Percentiles rank a stretch among this genome's conserved stretches.
Conservation (phyloP, 2,888 invertebrate genomes). For the Apotomis turbidana region DNA sequence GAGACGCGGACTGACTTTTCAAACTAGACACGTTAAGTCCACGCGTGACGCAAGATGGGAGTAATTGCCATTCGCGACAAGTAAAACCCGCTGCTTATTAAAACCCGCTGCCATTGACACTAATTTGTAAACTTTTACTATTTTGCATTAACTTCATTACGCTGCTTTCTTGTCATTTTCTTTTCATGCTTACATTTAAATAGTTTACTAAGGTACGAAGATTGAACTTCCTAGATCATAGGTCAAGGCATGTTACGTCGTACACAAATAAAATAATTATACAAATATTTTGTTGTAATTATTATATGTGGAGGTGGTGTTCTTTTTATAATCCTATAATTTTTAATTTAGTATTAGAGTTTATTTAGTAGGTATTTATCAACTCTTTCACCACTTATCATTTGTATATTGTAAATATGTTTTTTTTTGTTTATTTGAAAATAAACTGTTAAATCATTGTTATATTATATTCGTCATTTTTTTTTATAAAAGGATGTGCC, state of each 20-base stretch:
- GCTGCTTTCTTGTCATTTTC: conserved; percentile 35
- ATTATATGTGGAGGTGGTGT: no score
- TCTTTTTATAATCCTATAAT: no score
- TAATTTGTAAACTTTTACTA: conserved; percentile 69
- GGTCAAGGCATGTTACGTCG: not conserved
- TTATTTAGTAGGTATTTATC: no score
- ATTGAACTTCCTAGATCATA: not conserved
- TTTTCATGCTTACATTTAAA: conserved; percentile 20
- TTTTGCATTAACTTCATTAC: conserved; percentile 44
- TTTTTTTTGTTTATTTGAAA: no score
- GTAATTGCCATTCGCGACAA: conserved; percentile 77
- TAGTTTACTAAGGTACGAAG: not conserved
- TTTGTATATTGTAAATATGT: no score
- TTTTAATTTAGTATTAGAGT: no score
- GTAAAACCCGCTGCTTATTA: conserved; percentile 73
- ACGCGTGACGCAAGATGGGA: conserved; percentile 74
- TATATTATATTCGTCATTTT: no score
- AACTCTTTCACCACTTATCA: no score
- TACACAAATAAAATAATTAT: no score
- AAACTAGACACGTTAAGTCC: conserved; percentile 83
- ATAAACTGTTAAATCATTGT: no score
- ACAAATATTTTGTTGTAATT: no score
- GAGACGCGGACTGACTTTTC: conserved; percentile 81
- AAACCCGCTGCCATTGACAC: conserved; percentile 70
- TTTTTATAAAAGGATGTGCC: no score